A percentile compares a stretch with the other conserved stretches of the same genome.
These are phyloP conservation scores for Drosophila tristis DNA, from an alignment of 1,140 invertebrate species.

Conservation along the genomic window DNA sequence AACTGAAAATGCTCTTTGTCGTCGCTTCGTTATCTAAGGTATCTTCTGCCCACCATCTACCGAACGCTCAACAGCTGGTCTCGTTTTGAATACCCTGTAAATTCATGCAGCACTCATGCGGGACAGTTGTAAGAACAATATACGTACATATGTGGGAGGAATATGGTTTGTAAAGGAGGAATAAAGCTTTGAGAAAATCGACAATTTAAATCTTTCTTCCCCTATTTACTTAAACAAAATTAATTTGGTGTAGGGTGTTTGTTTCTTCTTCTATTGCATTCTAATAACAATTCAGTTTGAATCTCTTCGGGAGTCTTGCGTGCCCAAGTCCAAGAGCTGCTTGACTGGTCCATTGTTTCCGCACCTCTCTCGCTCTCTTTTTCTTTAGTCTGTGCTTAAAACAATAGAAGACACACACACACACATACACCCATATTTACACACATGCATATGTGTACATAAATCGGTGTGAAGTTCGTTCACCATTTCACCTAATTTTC, in stretches of 20 bases:
- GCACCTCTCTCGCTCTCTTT: conserved; percentile 19
- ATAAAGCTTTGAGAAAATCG: too few relatives aligned
- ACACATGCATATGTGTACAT: conserved; percentile 24
- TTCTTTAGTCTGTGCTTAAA: conserved; percentile 29
- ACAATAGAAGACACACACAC: conserved; percentile 30
- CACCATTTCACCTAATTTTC: conserved; percentile 79
- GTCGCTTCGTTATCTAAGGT: conserved; percentile 42
- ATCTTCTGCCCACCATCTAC: conserved; percentile 18
- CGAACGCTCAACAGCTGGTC: conserved; percentile 42
- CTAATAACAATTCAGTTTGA: too few relatives aligned
- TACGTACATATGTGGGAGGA: too few relatives aligned
- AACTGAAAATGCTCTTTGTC: too few relatives aligned
- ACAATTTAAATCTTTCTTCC: too few relatives aligned
- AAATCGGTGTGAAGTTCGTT: conserved; percentile 62
- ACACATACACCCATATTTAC: neutral
- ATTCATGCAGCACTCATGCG: too few relatives aligned
- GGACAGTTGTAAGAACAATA: too few relatives aligned
- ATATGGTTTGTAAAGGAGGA: too few relatives aligned
- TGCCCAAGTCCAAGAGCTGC: conserved; percentile 44
- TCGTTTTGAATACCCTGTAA: conserved; percentile 41
- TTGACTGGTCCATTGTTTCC: conserved; percentile 65
- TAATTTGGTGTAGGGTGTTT: too few relatives aligned
- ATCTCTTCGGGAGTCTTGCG: conserved; percentile 43
- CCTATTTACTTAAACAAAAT: too few relatives aligned
- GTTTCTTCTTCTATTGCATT: neutral